Evolutionary conservation across 2,888 invertebrate genomes (phyloP), one percentile per base, ranked within the genome.

Genomic region (Acronicta psi): DNA sequence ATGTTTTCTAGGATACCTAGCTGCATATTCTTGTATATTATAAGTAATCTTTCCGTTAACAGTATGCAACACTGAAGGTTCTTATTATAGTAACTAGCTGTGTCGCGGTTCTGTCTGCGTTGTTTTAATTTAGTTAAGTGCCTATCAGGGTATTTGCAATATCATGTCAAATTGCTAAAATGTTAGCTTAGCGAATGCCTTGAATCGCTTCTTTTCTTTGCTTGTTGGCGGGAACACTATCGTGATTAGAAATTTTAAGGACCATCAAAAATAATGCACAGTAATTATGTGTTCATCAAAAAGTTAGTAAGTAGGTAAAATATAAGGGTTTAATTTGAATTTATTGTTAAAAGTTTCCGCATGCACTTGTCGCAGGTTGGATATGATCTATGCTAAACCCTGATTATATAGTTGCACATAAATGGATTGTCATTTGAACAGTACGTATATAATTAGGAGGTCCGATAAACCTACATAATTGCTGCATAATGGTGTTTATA

Each of bases 331-430:
- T 68, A 31, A 60, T 60, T 68, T 59, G 18, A 40, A 29, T 54
- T 42, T 53, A 59, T 51, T 52, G 40, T 18, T 38, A n/a, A 40
- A 14, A 29, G 41, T 53, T 71, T 75, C 75, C 59, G 70, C n/a
- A n/a, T n/a, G n/a, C n/a, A n/a, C n/a, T n/a, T n/a, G n/a, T n/a
- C n/a, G n/a, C n/a, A n/a, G n/a, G n/a, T n/a, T n/a, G n/a, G n/a
- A n/a, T 25, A 10, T 34, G 25, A 17, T 3, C 42, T 9, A 36
- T 44, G 25, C 40, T 9, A n/a, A 34, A 10, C 13, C 11, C 20
- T 43, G 20, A 13, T 18, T 43, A 53, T 17, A 29, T 3, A 29
- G 2, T 29, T 29, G 1, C 10, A 29, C 25, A 29, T 29, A 10
- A 9, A 42, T 63, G 54, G 36, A 43, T 34, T 47, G n/a, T 43